phyloP scores from a whole-genome alignment of 2,888 invertebrate species.

The Aphodius sticticus region DNA sequence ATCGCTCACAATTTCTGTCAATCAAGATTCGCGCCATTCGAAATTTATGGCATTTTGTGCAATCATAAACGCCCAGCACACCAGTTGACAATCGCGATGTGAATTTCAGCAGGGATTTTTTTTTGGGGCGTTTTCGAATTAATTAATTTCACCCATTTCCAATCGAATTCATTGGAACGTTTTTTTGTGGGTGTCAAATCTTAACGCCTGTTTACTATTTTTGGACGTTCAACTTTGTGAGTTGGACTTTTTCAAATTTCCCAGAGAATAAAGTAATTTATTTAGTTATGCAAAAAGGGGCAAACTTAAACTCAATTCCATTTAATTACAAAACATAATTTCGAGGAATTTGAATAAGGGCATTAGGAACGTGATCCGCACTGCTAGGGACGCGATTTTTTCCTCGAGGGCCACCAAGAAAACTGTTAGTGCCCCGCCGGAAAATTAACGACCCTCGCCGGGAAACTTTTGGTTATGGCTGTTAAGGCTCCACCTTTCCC shows the following conservation, averaged over 20 bases:
- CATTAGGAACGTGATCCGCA: constrained; percentile 11
- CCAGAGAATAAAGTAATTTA: constrained; percentile 18
- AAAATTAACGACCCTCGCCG: constrained; percentile 34
- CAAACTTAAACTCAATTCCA: constrained; percentile 21
- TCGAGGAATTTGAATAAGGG: constrained; percentile 24
- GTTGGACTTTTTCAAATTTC: neutral
- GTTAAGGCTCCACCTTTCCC: constrained; percentile 31
- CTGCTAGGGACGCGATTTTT: neutral
- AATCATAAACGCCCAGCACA: neutral
- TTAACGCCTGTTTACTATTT: too few species aligned
- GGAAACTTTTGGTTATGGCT: constrained; percentile 35
- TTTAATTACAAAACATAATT: constrained; percentile 26
- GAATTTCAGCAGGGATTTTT: neutral
- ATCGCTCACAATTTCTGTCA: neutral
- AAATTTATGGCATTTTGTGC: neutral
- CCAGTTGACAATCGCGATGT: neutral
- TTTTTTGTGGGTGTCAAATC: too few species aligned
- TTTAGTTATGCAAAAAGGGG: constrained; percentile 21
- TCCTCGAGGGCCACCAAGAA: constrained; percentile 15
- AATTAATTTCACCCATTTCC: neutral
- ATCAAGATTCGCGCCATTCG: neutral
- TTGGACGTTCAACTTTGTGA: too few species aligned
- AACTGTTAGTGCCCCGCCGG: constrained; percentile 23
- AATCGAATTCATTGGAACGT: neutral
- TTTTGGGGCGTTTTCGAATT: neutral